These are phyloP conservation scores for Stenotaenia linearis DNA, from an alignment of 2,888 invertebrate genomes.

Conservation along the genomic window DNA sequence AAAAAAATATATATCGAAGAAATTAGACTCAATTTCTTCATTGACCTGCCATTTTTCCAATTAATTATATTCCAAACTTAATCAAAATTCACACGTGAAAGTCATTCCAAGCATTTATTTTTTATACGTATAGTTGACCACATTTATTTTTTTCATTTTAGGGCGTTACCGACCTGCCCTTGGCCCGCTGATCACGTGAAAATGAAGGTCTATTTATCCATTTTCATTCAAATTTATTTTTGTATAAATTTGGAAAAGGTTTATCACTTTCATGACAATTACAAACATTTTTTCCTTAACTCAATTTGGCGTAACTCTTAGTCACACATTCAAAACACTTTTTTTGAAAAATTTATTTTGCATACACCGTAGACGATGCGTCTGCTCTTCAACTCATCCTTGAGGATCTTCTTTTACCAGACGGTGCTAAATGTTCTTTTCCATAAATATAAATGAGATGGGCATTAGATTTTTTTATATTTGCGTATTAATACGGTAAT, in stretches of 20 bases:
- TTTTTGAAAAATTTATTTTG: too few species aligned
- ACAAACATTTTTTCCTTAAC: too few species aligned
- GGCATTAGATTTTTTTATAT: too few species aligned
- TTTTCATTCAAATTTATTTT: neutral
- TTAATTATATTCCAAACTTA: too few species aligned
- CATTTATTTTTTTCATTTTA: neutral
- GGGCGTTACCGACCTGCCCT: neutral
- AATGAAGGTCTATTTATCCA: neutral
- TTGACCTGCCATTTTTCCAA: too few species aligned
- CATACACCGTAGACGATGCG: neutral
- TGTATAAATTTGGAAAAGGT: neutral
- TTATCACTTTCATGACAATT: too few species aligned
- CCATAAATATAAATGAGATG: neutral
- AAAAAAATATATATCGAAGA: too few species aligned
- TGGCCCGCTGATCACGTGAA: neutral
- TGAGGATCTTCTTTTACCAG: neutral
- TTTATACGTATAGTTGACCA: neutral
- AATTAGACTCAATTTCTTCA: too few species aligned
- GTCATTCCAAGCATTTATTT: neutral
- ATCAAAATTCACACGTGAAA: neutral
- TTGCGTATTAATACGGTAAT: too few species aligned
- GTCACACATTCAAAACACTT: too few species aligned
- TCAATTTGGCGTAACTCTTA: too few species aligned
- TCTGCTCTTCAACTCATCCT: neutral
- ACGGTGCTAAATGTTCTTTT: neutral